Percentiles rank a stretch among this genome's conserved stretches.
These are phyloP conservation scores for Galagoides demidoff DNA, from an alignment of 2,797 vertebrate species.

Conservation along the genomic window DNA sequence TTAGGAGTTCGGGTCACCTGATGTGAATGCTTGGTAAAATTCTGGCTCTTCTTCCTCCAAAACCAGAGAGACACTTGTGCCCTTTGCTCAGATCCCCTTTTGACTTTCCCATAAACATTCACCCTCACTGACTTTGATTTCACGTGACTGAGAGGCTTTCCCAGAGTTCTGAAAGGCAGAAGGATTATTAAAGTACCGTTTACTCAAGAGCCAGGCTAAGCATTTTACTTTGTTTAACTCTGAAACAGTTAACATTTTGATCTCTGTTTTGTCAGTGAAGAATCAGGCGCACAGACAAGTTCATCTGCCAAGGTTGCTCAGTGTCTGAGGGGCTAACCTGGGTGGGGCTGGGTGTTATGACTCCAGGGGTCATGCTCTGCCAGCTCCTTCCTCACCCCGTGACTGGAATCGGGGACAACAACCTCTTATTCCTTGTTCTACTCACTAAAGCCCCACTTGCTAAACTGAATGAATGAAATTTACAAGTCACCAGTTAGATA, in stretches of 20 bases:
- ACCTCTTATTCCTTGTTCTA: not conserved
- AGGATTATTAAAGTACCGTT: not conserved
- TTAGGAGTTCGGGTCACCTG: conserved; percentile 30
- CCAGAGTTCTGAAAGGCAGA: not conserved
- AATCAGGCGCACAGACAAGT: not conserved
- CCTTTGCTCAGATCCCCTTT: not conserved
- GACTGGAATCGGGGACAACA: not conserved
- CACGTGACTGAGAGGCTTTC: not conserved
- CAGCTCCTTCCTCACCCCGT: no score
- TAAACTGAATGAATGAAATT: conserved; percentile 40
- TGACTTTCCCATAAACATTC: not conserved
- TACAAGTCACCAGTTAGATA: not conserved
- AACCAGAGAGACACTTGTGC: not conserved
- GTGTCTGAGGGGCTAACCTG: not conserved
- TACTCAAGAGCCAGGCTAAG: not conserved
- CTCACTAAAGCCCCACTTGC: not conserved
- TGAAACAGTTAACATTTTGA: not conserved
- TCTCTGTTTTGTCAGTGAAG: not conserved
- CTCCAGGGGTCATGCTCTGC: not conserved
- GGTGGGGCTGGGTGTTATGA: not conserved
- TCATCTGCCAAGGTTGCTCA: not conserved
- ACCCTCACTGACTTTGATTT: not conserved
- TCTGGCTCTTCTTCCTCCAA: not conserved
- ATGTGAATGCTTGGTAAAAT: not conserved
- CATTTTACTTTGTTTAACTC: conserved; percentile 40